Percentiles rank a stretch among this genome's conserved stretches.
Evolutionary conservation across 2,888 invertebrate species (phyloP).

Genomic region (Pycnomerus fuliginosus): DNA sequence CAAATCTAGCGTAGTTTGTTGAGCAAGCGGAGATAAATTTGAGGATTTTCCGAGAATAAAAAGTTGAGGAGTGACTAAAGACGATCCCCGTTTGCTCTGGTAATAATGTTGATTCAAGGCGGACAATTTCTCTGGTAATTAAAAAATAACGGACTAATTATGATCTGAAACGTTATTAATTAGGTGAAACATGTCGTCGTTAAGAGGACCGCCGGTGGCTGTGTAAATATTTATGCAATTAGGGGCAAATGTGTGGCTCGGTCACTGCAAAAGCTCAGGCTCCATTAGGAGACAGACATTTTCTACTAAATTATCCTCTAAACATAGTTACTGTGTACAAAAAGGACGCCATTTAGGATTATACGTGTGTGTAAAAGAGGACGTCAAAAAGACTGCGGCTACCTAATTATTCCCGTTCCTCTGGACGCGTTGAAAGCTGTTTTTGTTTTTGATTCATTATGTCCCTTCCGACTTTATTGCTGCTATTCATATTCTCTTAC

Average conservation of each 20-base stretch:
- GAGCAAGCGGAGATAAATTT: too few relatives aligned
- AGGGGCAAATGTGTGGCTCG: slow-evolving; percentile 11
- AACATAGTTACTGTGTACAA: too few relatives aligned
- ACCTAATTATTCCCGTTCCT: slow-evolving; percentile 16
- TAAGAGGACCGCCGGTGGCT: slow-evolving; percentile 16
- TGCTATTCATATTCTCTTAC: slow-evolving; percentile 21
- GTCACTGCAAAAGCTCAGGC: neutral
- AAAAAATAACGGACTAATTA: slow-evolving; percentile 19
- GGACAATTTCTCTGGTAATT: slow-evolving; percentile 10
- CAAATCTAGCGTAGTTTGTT: too few relatives aligned
- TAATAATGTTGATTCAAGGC: slow-evolving; percentile 19
- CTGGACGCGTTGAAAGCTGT: slow-evolving; percentile 11
- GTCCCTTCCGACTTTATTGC: slow-evolving; percentile 13
- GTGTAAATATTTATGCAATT: slow-evolving; percentile 28
- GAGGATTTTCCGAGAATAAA: too few relatives aligned
- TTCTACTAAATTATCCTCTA: slow-evolving; percentile 7
- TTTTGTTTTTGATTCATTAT: slow-evolving; percentile 24
- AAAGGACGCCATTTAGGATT: too few relatives aligned
- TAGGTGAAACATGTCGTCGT: slow-evolving; percentile 23
- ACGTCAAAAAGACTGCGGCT: slow-evolving; percentile 2
- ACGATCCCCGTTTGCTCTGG: too few relatives aligned
- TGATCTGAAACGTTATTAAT: slow-evolving; percentile 22
- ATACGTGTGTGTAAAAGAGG: too few relatives aligned
- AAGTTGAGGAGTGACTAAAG: too few relatives aligned
- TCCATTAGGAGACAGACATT: slow-evolving; percentile 8